These are phyloP conservation scores for Porites lutea DNA, from an alignment of 64 coral and sea anemone genomes.

Conservation along the genomic window DNA sequence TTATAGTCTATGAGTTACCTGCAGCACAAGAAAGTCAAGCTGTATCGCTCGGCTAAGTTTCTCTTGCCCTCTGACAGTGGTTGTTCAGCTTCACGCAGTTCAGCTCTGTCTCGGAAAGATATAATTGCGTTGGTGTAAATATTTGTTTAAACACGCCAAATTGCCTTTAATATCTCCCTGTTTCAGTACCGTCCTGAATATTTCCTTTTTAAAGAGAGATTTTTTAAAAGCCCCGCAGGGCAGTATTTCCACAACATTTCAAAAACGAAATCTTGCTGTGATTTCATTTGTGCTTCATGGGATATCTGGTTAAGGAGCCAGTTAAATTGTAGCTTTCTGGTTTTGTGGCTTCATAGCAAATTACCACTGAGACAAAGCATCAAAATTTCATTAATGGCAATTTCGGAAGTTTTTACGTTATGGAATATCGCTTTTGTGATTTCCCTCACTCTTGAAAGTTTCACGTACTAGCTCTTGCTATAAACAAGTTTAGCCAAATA, in stretches of 20 bases:
- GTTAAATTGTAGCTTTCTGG: not conserved
- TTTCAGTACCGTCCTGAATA: not conserved
- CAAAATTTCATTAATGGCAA: not conserved
- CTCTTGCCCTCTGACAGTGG: too few species aligned
- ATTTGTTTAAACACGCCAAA: not conserved
- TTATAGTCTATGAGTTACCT: too few species aligned
- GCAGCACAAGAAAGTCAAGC: too few species aligned
- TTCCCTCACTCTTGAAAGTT: not conserved
- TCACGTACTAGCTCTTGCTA: not conserved
- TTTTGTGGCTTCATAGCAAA: constrained; percentile 11
- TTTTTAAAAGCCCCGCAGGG: not conserved
- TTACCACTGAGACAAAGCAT: not conserved
- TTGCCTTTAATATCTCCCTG: not conserved
- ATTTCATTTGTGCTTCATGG: constrained; percentile 10
- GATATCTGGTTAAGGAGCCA: not conserved
- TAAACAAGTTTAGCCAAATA: too few species aligned
- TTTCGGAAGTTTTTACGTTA: not conserved
- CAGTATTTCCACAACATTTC: not conserved
- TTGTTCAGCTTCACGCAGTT: too few species aligned
- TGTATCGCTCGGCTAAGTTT: too few species aligned
- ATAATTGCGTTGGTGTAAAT: too few species aligned
- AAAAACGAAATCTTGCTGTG: not conserved
- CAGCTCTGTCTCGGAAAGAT: too few species aligned
- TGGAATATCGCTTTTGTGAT: not conserved
- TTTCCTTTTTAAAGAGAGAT: not conserved